Evolutionary conservation across 2,888 invertebrate species (phyloP), one percentile per base, ranked within the genome.

Genomic region (Cephonodes hylas): DNA sequence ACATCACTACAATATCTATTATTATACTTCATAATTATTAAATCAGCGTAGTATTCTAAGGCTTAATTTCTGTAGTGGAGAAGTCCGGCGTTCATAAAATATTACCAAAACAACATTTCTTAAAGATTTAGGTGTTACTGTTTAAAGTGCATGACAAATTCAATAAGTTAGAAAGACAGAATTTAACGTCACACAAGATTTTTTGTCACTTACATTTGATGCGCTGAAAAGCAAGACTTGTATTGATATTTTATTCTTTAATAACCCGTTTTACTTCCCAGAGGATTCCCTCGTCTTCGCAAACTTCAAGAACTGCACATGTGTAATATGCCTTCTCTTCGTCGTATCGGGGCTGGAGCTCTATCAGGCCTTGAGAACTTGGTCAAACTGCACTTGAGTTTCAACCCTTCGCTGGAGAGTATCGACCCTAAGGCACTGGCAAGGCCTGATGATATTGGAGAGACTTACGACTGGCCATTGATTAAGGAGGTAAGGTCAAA

Each of bases 231-330:
- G n/a, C n/a, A n/a, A n/a, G n/a, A n/a, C n/a, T 60, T 34, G 8
- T 23, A 44, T 23, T 0, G 2, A 34, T 34, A 1, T 3, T 8
- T 1, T n/a, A n/a, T 34, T 13, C 10, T 13, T 6, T 2, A 8
- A 34, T 34, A 8, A 5, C 13, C 22, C 45, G 7, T 13, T 42
- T 27, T 63, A 20, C 23, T 63, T 88, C 86, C n/a, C 77, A 95
- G 95, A 18, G 93, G 94, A 4, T 96, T 96, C 79, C 96, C 96
- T 0, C 76, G 75, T 0, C 89, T 97, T 61, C 82, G 90, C 0
- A 93, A 93, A 5, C 81, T 97, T 18, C 89, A 93, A 74, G 93
- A 94, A 58, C 86, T 97, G 0, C 95, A 95, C 69, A 91, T 97
- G 81, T 94, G 95, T 59, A 93, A 95, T 66, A 95, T 96, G 94